Base-by-base conservation (phyloP, 2,113 vertebrate genomes). In the Atherinomorus stipes region DNA sequence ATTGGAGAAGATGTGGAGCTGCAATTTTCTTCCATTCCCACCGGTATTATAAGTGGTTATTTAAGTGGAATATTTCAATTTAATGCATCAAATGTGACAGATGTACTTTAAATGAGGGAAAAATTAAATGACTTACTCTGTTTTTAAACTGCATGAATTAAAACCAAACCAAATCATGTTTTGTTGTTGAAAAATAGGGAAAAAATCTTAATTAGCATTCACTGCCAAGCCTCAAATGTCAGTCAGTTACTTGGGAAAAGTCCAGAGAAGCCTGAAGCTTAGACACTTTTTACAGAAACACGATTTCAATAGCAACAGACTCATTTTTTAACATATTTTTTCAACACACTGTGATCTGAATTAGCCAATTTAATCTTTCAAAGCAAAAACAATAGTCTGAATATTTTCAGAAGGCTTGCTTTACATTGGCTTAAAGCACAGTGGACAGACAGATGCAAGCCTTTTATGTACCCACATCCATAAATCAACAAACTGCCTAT, bases 201-300 rank as follows among this genome's bases (percentile, higher is more conserved):
- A 58, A 56, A 15, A 28, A 11, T 53, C 19, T 15, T 47, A 34
- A 49, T 70, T 42, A 47, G 65, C 26, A 74, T 70, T 54, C 71
- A 57, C 16, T 44, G 16, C 9, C 18, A 13, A 26, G 15, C 21
- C 60, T 69, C 23, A 59, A 49, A 73, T 65, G 60, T 69, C 61
- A 72, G 62, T 65, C 70, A 42, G 3, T 10, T 50, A 40, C 12
- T 45, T 38, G 37, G 61, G 42, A 66, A 71, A 57, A 58, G 65
- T 38, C 54, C 65, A 65, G 12, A 56, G 37, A 77, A 26, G 28
- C 22, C 31, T n/a, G 44, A 56, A 38, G 57, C 50, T 54, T 13
- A 23, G 42, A 28, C 8, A 15, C 31, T 45, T 42, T 42, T 65
- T 37, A 21, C 22, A 58, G 34, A 71, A 69, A 52, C 58, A 59